These are phyloP conservation scores for Syngnathus typhle DNA, from an alignment of 2,113 vertebrate genomes.

Conservation along the genomic window DNA sequence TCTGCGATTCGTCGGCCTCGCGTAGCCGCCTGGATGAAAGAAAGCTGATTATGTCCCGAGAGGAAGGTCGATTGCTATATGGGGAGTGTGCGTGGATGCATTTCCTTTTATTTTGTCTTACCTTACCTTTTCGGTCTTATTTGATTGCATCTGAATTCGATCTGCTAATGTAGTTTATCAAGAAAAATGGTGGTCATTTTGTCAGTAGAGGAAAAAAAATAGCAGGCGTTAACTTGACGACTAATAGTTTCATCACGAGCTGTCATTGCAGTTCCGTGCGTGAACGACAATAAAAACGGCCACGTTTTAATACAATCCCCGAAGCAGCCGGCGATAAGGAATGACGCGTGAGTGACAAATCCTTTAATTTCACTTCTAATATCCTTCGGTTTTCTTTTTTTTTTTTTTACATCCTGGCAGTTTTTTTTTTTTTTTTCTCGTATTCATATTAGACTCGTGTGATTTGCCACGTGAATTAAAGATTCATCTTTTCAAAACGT, in stretches of 20 bases:
- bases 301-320: conserved; percentile 1
- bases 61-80: conserved; percentile 58
- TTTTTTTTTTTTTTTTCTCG: conserved; percentile 7
- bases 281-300: conserved; percentile 5
- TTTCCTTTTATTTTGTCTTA: too few relatives aligned
- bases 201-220: neutral
- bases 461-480: conserved; percentile 12
- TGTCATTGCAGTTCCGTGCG: conserved; percentile 3
- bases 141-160: neutral
- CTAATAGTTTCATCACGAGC: neutral
- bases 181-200: neutral
- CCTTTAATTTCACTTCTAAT: conserved; percentile 16
- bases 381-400: conserved; percentile 9
- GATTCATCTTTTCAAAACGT: neutral
- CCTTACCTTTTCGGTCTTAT: neutral
- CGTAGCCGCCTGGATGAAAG: conserved; percentile 8
- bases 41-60: neutral
- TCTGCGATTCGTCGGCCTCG: conserved; percentile 40
- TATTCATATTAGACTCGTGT: conserved; percentile 4
- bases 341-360: conserved; percentile 24
- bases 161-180: neutral
- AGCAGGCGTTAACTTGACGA: neutral
- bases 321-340: conserved; percentile 2
- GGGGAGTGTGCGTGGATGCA: conserved; percentile 15
- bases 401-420: conserved; percentile 6